A percentile compares a stretch with the other conserved stretches of the same genome.
Conservation (phyloP, 2,888 invertebrate genomes). For the Caenorhabditis sp. region DNA sequence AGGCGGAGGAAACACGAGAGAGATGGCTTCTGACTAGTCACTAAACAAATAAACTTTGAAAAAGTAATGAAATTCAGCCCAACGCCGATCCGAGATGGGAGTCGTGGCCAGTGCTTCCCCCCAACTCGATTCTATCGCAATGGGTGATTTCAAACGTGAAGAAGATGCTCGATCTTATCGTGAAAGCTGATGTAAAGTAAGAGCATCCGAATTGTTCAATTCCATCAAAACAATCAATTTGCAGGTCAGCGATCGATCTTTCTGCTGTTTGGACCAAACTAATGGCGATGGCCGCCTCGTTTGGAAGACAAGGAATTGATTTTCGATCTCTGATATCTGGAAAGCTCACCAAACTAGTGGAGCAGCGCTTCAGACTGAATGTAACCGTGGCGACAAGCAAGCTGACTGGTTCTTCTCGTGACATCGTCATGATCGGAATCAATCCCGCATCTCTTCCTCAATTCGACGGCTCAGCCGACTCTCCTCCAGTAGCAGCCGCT, state of each 20-base stretch:
- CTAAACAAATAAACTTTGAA: constrained; percentile 2
- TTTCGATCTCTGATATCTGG: constrained; percentile 77
- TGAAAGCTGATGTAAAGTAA: constrained; percentile 75
- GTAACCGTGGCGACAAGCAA: constrained; percentile 70
- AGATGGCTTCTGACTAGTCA: background rate
- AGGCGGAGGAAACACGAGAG: background rate
- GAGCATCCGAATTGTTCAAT: no score
- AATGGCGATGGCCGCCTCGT: constrained; percentile 80
- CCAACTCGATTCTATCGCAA: constrained; percentile 78
- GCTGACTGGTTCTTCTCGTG: constrained; percentile 40
- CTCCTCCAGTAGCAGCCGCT: constrained; percentile 72
- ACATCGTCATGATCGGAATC: constrained; percentile 59
- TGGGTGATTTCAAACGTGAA: constrained; percentile 80
- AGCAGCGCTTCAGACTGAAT: constrained; percentile 71
- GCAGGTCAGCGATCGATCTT: constrained; percentile 75
- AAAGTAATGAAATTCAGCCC: constrained; percentile 55
- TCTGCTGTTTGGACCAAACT: constrained; percentile 77
- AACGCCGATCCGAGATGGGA: constrained; percentile 81
- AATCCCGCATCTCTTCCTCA: constrained; percentile 56
- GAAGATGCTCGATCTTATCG: constrained; percentile 75
- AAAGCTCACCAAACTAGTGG: constrained; percentile 71
- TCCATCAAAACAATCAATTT: constrained; percentile 13
- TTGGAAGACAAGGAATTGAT: constrained; percentile 82
- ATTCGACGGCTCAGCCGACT: constrained; percentile 42
- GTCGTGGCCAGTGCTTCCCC: constrained; percentile 79